Evolutionary conservation across 2,113 vertebrate genomes (phyloP).

Genomic region (Pelodiscus sinensis): DNA sequence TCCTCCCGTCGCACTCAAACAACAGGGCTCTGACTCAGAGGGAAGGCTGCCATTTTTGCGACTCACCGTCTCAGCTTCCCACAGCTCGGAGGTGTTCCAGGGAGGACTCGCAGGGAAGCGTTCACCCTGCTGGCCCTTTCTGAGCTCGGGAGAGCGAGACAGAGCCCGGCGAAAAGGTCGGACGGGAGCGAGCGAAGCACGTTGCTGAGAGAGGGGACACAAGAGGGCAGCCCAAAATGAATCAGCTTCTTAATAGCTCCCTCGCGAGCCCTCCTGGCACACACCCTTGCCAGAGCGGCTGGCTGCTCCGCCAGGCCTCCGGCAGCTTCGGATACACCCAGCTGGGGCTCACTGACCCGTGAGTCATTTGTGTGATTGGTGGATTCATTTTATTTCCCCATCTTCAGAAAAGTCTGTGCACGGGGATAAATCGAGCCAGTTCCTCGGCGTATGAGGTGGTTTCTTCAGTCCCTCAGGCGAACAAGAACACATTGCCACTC

Average conservation of each 20-base stretch:
- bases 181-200: not conserved
- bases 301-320: not conserved
- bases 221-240: slow-evolving; percentile 2
- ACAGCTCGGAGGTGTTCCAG: not conserved
- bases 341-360: not conserved
- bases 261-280: fast-evolving
- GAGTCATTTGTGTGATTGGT: not conserved
- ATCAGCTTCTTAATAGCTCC: not conserved
- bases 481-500: not conserved
- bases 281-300: fast-evolving
- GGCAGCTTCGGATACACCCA: not conserved
- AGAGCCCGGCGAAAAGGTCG: not conserved
- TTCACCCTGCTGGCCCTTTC: not conserved
- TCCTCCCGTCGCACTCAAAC: not conserved
- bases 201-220: not conserved
- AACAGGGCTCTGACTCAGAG: slow-evolving; percentile 18
- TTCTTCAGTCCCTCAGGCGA: not conserved
- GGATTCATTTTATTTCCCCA: not conserved
- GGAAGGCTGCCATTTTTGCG: slow-evolving; percentile 28
- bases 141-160: not conserved
- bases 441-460: not conserved
- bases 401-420: not conserved
- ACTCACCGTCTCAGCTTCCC: not conserved
- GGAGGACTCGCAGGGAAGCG: not conserved
- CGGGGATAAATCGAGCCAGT: not conserved